Percentiles rank a stretch among this genome's conserved stretches.
These are phyloP conservation scores for Scatophagus argus DNA, from an alignment of 2,113 vertebrate genomes.

Conservation along the genomic window DNA sequence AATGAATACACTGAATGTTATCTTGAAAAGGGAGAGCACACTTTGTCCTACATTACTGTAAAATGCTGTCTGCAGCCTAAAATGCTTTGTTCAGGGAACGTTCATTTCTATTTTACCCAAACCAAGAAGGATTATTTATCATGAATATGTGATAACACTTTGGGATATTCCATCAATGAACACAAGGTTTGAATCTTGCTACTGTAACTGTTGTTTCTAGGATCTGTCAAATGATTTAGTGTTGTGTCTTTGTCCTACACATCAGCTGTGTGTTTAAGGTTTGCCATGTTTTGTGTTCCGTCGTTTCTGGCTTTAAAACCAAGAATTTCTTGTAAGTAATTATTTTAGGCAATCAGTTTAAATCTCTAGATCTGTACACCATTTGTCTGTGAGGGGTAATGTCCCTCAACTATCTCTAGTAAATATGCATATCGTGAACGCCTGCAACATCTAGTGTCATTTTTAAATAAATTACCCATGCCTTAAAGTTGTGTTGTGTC, in stretches of 20 bases:
- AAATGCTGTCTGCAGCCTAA: constrained; percentile 17
- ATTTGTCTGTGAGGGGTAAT: neutral
- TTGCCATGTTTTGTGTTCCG: neutral
- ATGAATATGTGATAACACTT: constrained; percentile 15
- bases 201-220: constrained; percentile 27
- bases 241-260: neutral
- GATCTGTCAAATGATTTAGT: neutral
- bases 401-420: constrained; percentile 7
- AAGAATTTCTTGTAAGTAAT: constrained; percentile 4
- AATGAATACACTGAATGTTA: constrained; percentile 61
- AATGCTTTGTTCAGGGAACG: constrained; percentile 50
- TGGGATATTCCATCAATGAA: constrained; percentile 8
- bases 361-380: neutral
- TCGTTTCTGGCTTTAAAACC: constrained; percentile 32
- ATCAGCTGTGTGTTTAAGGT: constrained; percentile 1
- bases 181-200: constrained; percentile 33
- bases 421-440: constrained; percentile 34
- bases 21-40: constrained; percentile 54
- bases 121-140: constrained; percentile 16
- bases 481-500: neutral
- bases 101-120: constrained; percentile 34
- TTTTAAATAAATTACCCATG: constrained; percentile 55
- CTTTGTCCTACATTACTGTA: constrained; percentile 60
- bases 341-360: neutral
- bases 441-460: constrained; percentile 27